A percentile compares a stretch with the other conserved stretches of the same genome.
Evolutionary conservation across 2,888 invertebrate species (phyloP).

Genomic region (Thelaira solivaga): DNA sequence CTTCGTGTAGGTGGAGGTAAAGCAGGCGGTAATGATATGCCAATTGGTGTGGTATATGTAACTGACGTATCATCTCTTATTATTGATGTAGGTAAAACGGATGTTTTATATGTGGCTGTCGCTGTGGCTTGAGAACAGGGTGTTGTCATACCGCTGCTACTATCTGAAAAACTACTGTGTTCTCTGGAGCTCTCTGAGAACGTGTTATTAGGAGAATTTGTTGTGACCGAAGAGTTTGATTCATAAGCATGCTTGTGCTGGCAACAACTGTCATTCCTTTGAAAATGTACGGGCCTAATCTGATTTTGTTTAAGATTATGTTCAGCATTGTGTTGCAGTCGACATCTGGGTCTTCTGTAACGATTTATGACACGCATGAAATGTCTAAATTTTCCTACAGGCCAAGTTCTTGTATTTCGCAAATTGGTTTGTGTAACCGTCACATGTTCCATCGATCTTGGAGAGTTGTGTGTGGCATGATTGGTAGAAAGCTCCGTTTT

Average conservation of each 20-base stretch:
- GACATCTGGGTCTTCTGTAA: conserved; percentile 74
- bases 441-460: conserved; percentile 56
- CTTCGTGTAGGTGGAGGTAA: conserved; percentile 78
- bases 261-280: conserved; percentile 62
- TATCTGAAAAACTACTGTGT: conserved; percentile 64
- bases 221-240: conserved; percentile 42
- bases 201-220: conserved; percentile 35
- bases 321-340: conserved; percentile 62
- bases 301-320: conserved; percentile 75
- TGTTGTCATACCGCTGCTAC: conserved; percentile 61
- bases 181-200: conserved; percentile 65
- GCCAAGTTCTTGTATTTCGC: conserved; percentile 70
- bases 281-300: conserved; percentile 74
- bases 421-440: conserved; percentile 46
- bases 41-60: conserved; percentile 68
- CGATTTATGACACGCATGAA: conserved; percentile 76
- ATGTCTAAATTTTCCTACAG: conserved; percentile 72
- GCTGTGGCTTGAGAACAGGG: conserved; percentile 50
- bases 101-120: conserved; percentile 68
- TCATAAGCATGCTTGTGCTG: conserved; percentile 55
- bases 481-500: conserved; percentile 67
- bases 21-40: conserved; percentile 75
- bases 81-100: conserved; percentile 74
- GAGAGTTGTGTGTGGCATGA: conserved; percentile 61
- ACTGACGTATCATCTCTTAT: conserved; percentile 73